These are phyloP conservation scores for Drosophila tanythrix DNA, from an alignment of 2,888 invertebrate genomes.

Conservation along the genomic window DNA sequence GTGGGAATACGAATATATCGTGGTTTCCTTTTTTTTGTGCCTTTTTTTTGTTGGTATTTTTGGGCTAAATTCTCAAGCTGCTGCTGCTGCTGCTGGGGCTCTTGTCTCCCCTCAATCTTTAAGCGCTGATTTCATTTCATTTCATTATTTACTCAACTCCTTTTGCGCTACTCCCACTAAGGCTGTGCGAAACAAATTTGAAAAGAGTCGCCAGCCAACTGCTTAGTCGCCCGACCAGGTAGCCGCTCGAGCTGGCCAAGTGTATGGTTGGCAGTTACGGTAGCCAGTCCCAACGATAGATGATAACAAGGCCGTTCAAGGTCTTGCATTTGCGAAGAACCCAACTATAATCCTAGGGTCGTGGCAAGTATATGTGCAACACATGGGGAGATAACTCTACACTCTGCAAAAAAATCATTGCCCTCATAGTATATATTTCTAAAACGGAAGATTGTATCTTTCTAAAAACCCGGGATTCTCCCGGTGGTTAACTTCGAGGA, in stretches of 20 bases:
- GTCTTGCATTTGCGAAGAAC: slow-evolving; percentile 3
- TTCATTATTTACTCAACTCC: slow-evolving; percentile 20
- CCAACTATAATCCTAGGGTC: neutral
- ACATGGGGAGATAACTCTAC: slow-evolving; percentile 27
- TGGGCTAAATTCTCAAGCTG: slow-evolving; percentile 52
- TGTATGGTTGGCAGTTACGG: slow-evolving; percentile 35
- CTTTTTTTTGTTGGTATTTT: slow-evolving; percentile 14
- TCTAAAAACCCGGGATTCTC: neutral
- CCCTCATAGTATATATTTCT: neutral
- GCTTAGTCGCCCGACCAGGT: slow-evolving; percentile 56
- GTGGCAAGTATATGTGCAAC: slow-evolving; percentile 1
- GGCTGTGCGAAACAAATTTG: slow-evolving; percentile 26
- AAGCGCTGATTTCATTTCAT: slow-evolving; percentile 36
- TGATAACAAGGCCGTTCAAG: slow-evolving; percentile 45
- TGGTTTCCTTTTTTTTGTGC: slow-evolving; percentile 29
- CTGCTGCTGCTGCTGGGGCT: slow-evolving; percentile 27
- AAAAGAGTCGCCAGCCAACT: slow-evolving; percentile 33
- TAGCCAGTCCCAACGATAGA: slow-evolving; percentile 11
- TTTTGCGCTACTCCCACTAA: slow-evolving; percentile 49
- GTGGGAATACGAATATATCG: slow-evolving; percentile 54
- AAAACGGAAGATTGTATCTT: neutral
- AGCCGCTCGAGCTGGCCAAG: slow-evolving; percentile 17
- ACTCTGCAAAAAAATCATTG: neutral
- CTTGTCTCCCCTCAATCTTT: slow-evolving; percentile 63
- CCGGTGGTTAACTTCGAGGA: too few species aligned